A percentile compares a stretch with the other conserved stretches of the same genome.
These are phyloP conservation scores for Heloderma charlesbogerti DNA, from an alignment of 2,113 vertebrate species.

Conservation along the genomic window DNA sequence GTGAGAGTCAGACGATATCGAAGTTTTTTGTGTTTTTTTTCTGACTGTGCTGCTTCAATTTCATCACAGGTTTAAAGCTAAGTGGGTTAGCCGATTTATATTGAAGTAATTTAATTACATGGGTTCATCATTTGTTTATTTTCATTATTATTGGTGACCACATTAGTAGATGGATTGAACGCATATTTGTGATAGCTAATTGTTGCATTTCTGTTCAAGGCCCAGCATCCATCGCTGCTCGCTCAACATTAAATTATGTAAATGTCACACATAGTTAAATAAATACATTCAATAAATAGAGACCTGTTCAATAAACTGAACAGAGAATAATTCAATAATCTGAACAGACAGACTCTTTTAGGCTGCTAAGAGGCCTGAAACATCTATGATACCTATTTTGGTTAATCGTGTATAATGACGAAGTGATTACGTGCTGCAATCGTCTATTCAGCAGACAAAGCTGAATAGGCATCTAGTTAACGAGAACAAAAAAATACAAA, in stretches of 20 bases:
- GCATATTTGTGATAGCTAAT: neutral
- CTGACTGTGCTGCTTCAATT: neutral
- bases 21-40: neutral
- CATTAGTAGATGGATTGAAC: neutral
- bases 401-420: neutral
- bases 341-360: neutral
- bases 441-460: neutral
- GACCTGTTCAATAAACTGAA: neutral
- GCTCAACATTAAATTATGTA: neutral
- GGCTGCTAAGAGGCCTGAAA: conserved; percentile 1
- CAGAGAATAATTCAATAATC: neutral
- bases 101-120: neutral
- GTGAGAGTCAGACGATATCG: neutral
- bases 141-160: neutral
- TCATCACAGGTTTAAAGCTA: neutral
- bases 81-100: neutral
- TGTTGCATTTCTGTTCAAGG: neutral
- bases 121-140: neutral
- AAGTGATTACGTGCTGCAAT: neutral
- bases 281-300: neutral
- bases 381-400: neutral
- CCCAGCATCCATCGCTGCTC: neutral
- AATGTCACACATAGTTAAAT: neutral
- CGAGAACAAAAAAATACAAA: neutral
- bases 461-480: neutral